Evolutionary conservation across 1,140 invertebrate genomes (phyloP), one percentile per base, ranked within the genome.

Genomic region (Cydia fagiglandana): DNA sequence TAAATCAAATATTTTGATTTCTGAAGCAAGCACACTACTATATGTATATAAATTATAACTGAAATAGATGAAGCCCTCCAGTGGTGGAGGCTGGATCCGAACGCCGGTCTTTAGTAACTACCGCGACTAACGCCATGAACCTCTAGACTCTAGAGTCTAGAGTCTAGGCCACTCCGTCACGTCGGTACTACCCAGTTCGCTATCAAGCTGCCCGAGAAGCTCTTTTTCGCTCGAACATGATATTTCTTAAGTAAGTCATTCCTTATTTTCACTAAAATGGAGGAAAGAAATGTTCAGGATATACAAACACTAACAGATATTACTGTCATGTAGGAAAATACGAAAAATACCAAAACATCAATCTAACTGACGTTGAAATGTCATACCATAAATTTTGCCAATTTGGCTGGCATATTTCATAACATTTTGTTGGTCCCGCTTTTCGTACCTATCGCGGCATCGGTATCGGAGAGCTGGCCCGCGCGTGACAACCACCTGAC

Each of bases 281-380:
- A n/a, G 20, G 10, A 24, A n/a, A 24, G 20, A 61, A 61, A 61
- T 61, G 20, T 61, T 61, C 20, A 61, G 0, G 12, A 47, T 47
- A 47, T 2, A 15, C 45, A 47, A 47, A 47, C 45, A 47, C 9
- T 2, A 61, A 12, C 20, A 61, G 17, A 61, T 10, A 61, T 20
- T 9, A 61, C 17, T 5, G 53, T 6, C 53, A 61, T 61, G 56
- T 24, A 3, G 17, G 20, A 12, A 61, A 24, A 20, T 61, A 61
- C 56, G 56, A 17, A 24, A 61, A 61, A 61, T 61, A 61, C 56
- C 56, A 9, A 38, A 41, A 20, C 34, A 70, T 70, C 28, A 70
- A 70, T 38, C 66, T 70, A 38, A 70, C 66, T 17, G 34, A 17
- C 38, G 34, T 41, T 70, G 66, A 38, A 61, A 24, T 61, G 56